These are phyloP conservation scores for Lepidostoma basale DNA, from an alignment of 1,140 invertebrate species.

Conservation along the genomic window DNA sequence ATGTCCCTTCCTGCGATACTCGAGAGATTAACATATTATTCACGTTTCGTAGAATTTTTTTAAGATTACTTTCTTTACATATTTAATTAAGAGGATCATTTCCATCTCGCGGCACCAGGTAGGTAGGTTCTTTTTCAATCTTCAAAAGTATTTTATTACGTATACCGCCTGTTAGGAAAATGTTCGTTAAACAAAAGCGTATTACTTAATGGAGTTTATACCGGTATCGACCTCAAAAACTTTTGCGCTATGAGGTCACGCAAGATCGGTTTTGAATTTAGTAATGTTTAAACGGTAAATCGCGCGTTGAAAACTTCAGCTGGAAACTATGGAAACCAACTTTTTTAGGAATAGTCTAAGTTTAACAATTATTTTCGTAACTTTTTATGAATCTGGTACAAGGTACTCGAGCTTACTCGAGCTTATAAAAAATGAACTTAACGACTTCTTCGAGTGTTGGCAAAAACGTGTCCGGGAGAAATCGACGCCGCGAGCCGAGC, in stretches of 20 bases:
- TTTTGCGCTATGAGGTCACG: slow-evolving; percentile 13
- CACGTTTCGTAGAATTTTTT: not conserved
- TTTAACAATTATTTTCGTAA: not conserved
- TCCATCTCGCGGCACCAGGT: not conserved
- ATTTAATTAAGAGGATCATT: not conserved
- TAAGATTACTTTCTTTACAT: not conserved
- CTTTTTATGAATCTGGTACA: not conserved
- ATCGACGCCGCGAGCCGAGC: not conserved
- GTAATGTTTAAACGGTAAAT: slow-evolving; percentile 1
- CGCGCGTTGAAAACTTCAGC: not conserved
- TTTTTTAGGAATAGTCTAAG: too few relatives aligned
- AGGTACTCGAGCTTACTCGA: not conserved
- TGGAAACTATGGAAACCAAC: too few relatives aligned
- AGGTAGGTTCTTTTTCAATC: not conserved
- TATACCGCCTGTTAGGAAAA: not conserved
- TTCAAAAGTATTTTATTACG: not conserved
- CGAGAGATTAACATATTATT: too few relatives aligned
- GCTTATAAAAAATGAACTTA: not conserved
- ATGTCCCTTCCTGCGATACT: too few relatives aligned
- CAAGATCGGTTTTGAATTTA: slow-evolving; percentile 12
- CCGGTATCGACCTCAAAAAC: slow-evolving; percentile 10
- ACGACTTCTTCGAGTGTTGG: not conserved
- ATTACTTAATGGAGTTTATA: not conserved
- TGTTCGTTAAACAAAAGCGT: not conserved
- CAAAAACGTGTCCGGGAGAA: not conserved